Conservation (phyloP, 2,888 invertebrate genomes). For the Dicycla oo region DNA sequence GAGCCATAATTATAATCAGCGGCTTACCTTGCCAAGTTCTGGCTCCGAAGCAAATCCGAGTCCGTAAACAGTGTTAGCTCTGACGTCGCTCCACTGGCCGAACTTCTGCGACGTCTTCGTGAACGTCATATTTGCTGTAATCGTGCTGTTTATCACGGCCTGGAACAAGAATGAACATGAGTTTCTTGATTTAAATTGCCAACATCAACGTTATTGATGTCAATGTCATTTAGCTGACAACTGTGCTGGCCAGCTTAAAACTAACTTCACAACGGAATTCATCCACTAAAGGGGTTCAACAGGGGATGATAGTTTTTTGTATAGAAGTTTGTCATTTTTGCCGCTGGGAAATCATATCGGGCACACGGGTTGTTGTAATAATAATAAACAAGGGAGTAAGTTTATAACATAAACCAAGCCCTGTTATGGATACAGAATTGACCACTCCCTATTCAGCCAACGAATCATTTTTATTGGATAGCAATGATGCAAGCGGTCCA, state of each 20-base stretch:
- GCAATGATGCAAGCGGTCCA: background rate
- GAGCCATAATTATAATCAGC: background rate
- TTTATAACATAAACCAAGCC: too few species aligned
- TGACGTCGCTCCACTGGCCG: conserved; percentile 99
- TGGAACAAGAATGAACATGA: conserved; percentile 76
- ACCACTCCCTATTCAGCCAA: too few species aligned
- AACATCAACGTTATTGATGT: background rate
- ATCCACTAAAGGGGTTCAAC: too few species aligned
- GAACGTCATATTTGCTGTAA: conserved; percentile 99
- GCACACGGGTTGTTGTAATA: too few species aligned
- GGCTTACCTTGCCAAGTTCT: conserved; percentile 96
- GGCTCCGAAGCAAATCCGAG: conserved; percentile 98
- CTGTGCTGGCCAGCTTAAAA: too few species aligned
- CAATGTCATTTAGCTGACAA: background rate
- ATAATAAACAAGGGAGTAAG: too few species aligned
- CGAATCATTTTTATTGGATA: background rate
- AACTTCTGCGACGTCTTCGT: conserved; percentile 99
- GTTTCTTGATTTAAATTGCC: background rate
- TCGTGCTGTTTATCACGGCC: conserved; percentile 99
- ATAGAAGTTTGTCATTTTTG: too few species aligned
- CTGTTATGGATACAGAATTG: too few species aligned
- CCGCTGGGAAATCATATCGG: too few species aligned
- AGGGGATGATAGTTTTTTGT: too few species aligned
- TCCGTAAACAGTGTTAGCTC: conserved; percentile 99
- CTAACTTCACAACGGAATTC: too few species aligned